Conservation (phyloP, 2,888 invertebrate genomes). For the Catocala fraxini region DNA sequence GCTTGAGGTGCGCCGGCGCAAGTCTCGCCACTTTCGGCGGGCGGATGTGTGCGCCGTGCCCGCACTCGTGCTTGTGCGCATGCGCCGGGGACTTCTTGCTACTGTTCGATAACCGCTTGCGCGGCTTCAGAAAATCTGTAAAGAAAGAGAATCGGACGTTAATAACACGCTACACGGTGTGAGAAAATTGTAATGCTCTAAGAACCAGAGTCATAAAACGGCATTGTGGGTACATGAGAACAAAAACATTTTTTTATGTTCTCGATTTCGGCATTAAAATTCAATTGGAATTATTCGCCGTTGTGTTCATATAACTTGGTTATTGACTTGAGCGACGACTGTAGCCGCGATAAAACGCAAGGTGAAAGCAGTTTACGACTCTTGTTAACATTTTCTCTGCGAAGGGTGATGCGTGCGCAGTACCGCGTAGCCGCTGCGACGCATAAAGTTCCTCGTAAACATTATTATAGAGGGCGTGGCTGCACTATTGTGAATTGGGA, state of each 20-base stretch:
- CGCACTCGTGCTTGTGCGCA: conserved; percentile 79
- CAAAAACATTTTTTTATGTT: conserved; percentile 26
- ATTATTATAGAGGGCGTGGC: conserved; percentile 60
- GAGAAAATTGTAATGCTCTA: conserved; percentile 1
- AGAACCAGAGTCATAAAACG: conserved; percentile 25
- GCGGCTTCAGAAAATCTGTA: conserved; percentile 91
- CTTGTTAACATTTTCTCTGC: conserved; percentile 58
- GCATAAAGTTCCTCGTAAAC: conserved; percentile 69
- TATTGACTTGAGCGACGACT: conserved; percentile 38
- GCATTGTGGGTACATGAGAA: conserved; percentile 19
- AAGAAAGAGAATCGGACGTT: conserved; percentile 55
- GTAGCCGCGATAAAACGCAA: conserved; percentile 42
- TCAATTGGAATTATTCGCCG: conserved; percentile 37
- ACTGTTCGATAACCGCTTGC: conserved; percentile 86
- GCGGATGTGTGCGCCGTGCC: conserved; percentile 80
- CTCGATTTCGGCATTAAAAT: conserved; percentile 42
- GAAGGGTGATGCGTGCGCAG: conserved; percentile 53
- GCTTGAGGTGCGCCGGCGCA: conserved; percentile 76
- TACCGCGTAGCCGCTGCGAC: conserved; percentile 48
- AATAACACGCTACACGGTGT: conserved; percentile 19
- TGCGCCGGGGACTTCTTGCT: conserved; percentile 84
- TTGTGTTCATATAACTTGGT: conserved; percentile 39
- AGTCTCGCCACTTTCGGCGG: conserved; percentile 83
- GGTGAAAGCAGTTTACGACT: conserved; percentile 53
- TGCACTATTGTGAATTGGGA: conserved; percentile 59